Conservation (phyloP, 2,113 vertebrate genomes). For the Scalopus aquaticus region DNA sequence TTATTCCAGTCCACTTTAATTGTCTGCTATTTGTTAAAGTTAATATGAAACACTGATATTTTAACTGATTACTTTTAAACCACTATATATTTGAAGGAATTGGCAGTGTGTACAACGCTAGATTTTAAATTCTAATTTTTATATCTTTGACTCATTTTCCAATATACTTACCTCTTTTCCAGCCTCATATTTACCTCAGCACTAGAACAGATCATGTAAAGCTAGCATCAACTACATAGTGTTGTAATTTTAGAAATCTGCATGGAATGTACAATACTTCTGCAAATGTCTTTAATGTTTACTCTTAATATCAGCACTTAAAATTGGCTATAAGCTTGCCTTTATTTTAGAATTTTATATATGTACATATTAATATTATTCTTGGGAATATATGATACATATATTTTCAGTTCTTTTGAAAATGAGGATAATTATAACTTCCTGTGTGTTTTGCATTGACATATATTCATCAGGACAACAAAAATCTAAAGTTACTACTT, state of each 20-base stretch:
- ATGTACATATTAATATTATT: slow-evolving; percentile 47
- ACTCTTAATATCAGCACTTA: slow-evolving; percentile 40
- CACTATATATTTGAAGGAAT: slow-evolving; percentile 33
- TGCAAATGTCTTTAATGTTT: slow-evolving; percentile 27
- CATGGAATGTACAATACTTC: slow-evolving; percentile 49
- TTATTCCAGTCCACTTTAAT: slow-evolving; percentile 75
- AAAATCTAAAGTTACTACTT: slow-evolving; percentile 16
- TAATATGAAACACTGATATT: neutral
- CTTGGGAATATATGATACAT: slow-evolving; percentile 22
- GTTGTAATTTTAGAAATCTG: slow-evolving; percentile 54
- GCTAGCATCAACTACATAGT: slow-evolving; percentile 11
- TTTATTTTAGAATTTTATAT: slow-evolving; percentile 55
- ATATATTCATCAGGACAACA: slow-evolving; percentile 35
- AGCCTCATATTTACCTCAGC: slow-evolving; percentile 62
- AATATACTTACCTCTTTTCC: slow-evolving; percentile 74
- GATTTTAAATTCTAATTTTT: slow-evolving; percentile 57
- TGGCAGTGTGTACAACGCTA: slow-evolving; percentile 9
- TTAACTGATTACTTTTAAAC: slow-evolving; percentile 46
- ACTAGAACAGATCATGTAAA: slow-evolving; percentile 53
- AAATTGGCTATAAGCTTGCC: slow-evolving; percentile 8
- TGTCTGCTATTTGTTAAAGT: slow-evolving; percentile 27
- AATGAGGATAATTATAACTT: slow-evolving; percentile 44
- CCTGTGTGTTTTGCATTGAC: slow-evolving; percentile 52
- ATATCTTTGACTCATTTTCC: slow-evolving; percentile 41
- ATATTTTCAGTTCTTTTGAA: slow-evolving; percentile 41